Evolutionary conservation across 2,797 vertebrate genomes (phyloP).

Genomic region (Emydoidea blandingii): DNA sequence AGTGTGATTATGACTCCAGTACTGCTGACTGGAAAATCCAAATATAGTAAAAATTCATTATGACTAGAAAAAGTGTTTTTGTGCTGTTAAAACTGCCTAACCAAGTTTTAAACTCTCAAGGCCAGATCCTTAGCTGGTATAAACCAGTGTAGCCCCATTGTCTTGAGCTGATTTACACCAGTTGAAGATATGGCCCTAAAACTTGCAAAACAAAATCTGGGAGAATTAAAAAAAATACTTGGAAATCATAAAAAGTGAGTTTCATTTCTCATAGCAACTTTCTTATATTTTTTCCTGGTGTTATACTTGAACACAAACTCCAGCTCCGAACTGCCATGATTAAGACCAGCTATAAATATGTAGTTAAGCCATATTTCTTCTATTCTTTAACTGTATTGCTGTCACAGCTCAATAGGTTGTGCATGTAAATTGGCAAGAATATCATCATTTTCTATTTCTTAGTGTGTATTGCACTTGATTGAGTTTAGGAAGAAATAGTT

Average conservation of each 20-base stretch:
- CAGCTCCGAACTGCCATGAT: slow-evolving; percentile 55
- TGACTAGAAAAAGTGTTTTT: not conserved
- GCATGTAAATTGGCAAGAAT: slow-evolving; percentile 46
- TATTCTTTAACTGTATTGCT: slow-evolving; percentile 42
- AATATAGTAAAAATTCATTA: not conserved
- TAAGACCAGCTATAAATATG: slow-evolving; percentile 67
- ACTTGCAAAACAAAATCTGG: slow-evolving; percentile 44
- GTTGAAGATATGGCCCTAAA: not conserved
- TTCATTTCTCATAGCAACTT: slow-evolving; percentile 37
- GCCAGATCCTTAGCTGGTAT: not conserved
- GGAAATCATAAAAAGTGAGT: slow-evolving; percentile 4
- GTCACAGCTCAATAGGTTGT: slow-evolving; percentile 53
- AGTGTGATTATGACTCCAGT: not conserved
- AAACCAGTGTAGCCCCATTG: not conserved
- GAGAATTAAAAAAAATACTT: not conserved
- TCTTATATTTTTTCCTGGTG: not conserved
- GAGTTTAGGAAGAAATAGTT: slow-evolving; percentile 8
- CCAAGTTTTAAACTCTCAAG: not conserved
- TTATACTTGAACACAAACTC: slow-evolving; percentile 52
- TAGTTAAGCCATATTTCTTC: slow-evolving; percentile 61
- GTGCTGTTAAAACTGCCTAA: not conserved
- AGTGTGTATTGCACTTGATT: slow-evolving; percentile 35
- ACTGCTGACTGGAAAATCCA: not conserved
- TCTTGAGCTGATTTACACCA: slow-evolving; percentile 30
- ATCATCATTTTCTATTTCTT: slow-evolving; percentile 62